Base-by-base conservation (phyloP, 1,140 invertebrate genomes). In the Saccostrea glomerata region DNA sequence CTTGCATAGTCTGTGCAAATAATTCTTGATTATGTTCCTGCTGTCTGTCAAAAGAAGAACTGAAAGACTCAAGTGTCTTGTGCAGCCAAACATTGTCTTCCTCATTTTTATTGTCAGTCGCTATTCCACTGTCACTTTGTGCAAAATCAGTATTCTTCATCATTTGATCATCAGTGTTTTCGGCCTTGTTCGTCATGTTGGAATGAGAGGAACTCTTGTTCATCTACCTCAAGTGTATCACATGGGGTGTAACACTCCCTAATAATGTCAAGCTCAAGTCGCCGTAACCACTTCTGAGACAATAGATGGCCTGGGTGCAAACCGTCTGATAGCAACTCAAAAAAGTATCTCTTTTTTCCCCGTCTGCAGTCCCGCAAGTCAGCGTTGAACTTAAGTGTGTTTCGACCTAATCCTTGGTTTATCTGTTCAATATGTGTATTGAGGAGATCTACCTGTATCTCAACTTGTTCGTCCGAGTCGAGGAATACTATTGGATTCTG, bases 231-330 rank as follows among this genome's bases (percentile, higher is more conserved):
- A 4, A 70, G 9, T 7, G 66, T 23, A 70, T 70, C 66, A 23
- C 23, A 4, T 70, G 66, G 66, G 3, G 66, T n/a, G 47, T 47
- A 83, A 40, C 82, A 83, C 82, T 83, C 12, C 2, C 47, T 36
- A 15, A 47, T 4, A 23, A 83, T 83, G 40, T 83, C 82, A 3
- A 83, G 82, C n/a, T 83, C 36, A 2, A 83, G 17, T 12, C 77
- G 36, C 25, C 82, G 36, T 55, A 40, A 83, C 82, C 82, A 83
- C 82, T 83, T 83, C n/a, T 83, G 25, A 3, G 82, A 12, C 36
- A 40, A 40, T 12, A 83, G 25, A 17, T 40, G 17, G 11, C 47
- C 82, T 40, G 82, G 82, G 40, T 83, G 82, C 15, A 83, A 23
- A 9, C 82, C 82, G 30, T 83, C 82, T 2, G 47, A 25, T n/a